Evolutionary conservation across 2,113 vertebrate genomes (phyloP), one percentile per base, ranked within the genome.

Genomic region (Oreochromis niloticus): DNA sequence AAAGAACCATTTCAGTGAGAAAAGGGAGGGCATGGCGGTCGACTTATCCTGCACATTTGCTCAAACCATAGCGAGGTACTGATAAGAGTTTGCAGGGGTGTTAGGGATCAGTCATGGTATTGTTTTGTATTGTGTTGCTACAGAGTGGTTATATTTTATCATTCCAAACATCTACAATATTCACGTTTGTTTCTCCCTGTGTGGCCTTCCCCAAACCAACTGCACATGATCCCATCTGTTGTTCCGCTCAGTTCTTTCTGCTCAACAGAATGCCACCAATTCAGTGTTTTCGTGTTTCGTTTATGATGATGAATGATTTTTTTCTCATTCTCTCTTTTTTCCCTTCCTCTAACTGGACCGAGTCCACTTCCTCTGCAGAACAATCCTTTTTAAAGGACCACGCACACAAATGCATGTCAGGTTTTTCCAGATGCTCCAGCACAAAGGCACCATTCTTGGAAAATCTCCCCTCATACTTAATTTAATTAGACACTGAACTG

Each of bases 371-470:
- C 88, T 78, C 39, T 54, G 80, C 73, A 59, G 85, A 89, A 85
- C 83, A 86, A 87, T 56, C 13, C 2, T 66, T 79, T 63, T 86
- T n/a, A 87, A 88, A 83, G 59, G 87, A 86, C 80, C 88, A 43
- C 81, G 63, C 16, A n/a, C 88, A 89, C 52, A 86, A 41, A 92
- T 82, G 85, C 81, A 84, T 83, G 85, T 90, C 84, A 85, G 79
- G 63, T 85, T 91, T 88, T 90, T 92, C 92, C 94, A 94, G 89
- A 92, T 92, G 85, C 85, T 83, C 80, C 80, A 55, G 86, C 87
- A 94, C 94, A 92, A 93, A 88, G 85, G 56, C 85, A 88, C 82
- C 81, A 84, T 89, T 94, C 90, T 91, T 91, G 87, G 91, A 80
- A 85, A 88, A 85, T 59, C 16, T 55, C 83, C 87, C 85, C 80